Base-by-base conservation (phyloP, 2,888 invertebrate species). In the Hypomecis punctinalis region DNA sequence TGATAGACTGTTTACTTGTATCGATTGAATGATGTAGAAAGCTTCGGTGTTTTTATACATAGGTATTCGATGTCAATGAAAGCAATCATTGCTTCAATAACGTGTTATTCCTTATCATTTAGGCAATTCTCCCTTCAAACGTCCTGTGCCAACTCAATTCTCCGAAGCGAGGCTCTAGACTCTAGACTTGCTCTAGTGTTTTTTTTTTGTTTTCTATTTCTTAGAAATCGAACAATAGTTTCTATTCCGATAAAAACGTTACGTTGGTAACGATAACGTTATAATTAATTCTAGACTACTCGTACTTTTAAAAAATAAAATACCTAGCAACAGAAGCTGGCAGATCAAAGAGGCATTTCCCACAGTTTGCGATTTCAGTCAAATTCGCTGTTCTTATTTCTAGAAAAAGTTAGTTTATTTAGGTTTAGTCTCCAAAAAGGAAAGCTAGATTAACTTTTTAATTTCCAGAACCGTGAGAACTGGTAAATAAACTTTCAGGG, bases 381-480 rank as follows among this genome's bases (percentile, higher is more conserved):
- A 35, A 49, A 36, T 6, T 58, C 11, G 43, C 54, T 36, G 40
- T 49, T 61, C 54, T 47, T 60, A n/a, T 43, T 6, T 13, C 42
- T 9, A n/a, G 39, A 46, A 60, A 59, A 45, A 11, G 8, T 56
- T 48, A 49, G 5, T 6, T 23, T 46, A 40, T 73, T 69, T 68
- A 73, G 74, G 76, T 77, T 81, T 79, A 73, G 76, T 73, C 70
- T 76, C 74, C 74, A 81, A 88, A 86, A 86, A 83, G 83, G 84
- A 86, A 88, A 90, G 83, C 82, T 79, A 82, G 76, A 81, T 77
- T 72, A 77, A 80, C 80, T 85, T 80, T 87, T 87, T 85, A 81
- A 82, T 88, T 86, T 83, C 82, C 76, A 79, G 81, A 83, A 88
- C 84, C 91, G 91, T 91, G 91, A 86, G 92, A 91, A 89, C 81